Percentiles rank a stretch among this genome's conserved stretches.
Evolutionary conservation across 2,888 invertebrate genomes (phyloP).

Genomic region (Hypsopygia costalis): DNA sequence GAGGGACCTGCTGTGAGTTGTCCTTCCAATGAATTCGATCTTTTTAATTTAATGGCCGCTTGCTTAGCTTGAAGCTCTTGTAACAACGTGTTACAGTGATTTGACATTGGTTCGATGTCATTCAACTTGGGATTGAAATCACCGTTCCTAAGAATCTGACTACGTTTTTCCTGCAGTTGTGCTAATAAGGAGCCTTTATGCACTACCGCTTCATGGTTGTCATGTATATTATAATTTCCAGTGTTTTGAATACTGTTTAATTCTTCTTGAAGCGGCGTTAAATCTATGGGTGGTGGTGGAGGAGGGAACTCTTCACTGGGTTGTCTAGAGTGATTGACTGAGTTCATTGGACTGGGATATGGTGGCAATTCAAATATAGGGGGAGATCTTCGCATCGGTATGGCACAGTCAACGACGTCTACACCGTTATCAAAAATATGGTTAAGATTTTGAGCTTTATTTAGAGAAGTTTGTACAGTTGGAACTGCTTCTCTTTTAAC

Average conservation of each 20-base stretch:
- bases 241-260: slow-evolving; percentile 66
- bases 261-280: slow-evolving; percentile 83
- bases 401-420: slow-evolving; percentile 84
- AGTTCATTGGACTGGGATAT: slow-evolving; percentile 89
- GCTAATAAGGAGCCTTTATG: slow-evolving; percentile 76
- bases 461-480: slow-evolving; percentile 43
- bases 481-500: slow-evolving; percentile 69
- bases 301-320: slow-evolving; percentile 95
- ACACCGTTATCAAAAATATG: slow-evolving; percentile 71
- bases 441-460: slow-evolving; percentile 59
- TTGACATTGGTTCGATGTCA: slow-evolving; percentile 47
- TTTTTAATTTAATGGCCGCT: slow-evolving; percentile 71
- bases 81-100: slow-evolving; percentile 83
- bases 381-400: slow-evolving; percentile 56
- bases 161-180: slow-evolving; percentile 83
- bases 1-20: slow-evolving; percentile 52
- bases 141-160: slow-evolving; percentile 78
- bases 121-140: slow-evolving; percentile 46
- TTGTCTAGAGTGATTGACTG: slow-evolving; percentile 90
- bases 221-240: slow-evolving; percentile 38
- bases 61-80: slow-evolving; percentile 91
- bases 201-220: slow-evolving; percentile 48
- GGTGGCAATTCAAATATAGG: slow-evolving; percentile 85
- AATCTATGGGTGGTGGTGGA: slow-evolving; percentile 89
- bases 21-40: slow-evolving; percentile 57